phyloP scores from a whole-genome alignment of 2,113 vertebrate species.

The Talpa occidentalis region DNA sequence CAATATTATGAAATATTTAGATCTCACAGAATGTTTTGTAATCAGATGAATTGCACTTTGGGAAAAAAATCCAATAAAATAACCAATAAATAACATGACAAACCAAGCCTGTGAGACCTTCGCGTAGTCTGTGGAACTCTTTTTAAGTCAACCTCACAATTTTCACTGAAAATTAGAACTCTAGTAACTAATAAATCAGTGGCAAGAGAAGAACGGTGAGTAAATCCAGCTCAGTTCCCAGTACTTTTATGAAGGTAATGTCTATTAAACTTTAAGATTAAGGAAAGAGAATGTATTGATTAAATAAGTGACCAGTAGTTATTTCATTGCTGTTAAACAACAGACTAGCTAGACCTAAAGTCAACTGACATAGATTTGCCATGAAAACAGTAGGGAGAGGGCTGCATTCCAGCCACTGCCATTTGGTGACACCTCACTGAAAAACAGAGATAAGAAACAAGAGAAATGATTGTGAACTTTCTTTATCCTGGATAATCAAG shows the following conservation, averaged over 20 bases:
- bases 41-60: neutral
- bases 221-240: neutral
- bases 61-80: slow-evolving; percentile 1
- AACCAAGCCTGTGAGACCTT: neutral
- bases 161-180: neutral
- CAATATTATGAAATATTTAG: neutral
- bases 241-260: neutral
- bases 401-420: slow-evolving; percentile 25
- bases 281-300: slow-evolving; percentile 59
- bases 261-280: slow-evolving; percentile 42
- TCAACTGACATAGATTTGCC: neutral
- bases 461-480: slow-evolving; percentile 77
- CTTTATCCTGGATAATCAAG: slow-evolving; percentile 59
- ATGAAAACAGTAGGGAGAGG: neutral
- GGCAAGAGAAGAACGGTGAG: neutral
- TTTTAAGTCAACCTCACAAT: neutral
- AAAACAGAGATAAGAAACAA: slow-evolving; percentile 80
- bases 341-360: neutral
- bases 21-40: neutral
- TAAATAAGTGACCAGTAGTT: slow-evolving; percentile 42
- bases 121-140: neutral
- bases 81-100: neutral
- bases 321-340: slow-evolving; percentile 47
- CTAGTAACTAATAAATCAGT: neutral
- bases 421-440: slow-evolving; percentile 54